These are phyloP conservation scores for Cancer borealis DNA, from an alignment of 2,888 invertebrate genomes.

Conservation along the genomic window DNA sequence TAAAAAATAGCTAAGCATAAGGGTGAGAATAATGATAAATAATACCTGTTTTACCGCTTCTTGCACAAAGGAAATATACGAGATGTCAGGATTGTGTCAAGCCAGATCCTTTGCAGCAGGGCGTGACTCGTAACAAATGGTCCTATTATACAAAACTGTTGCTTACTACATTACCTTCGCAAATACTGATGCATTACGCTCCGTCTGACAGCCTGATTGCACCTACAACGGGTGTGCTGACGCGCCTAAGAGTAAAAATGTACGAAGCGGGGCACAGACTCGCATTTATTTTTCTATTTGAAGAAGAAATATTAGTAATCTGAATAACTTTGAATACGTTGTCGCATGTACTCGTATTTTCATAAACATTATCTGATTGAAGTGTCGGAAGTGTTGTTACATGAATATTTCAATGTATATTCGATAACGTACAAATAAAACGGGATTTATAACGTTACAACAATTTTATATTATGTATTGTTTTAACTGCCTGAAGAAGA, in stretches of 20 bases:
- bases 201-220: neutral
- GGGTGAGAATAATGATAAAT: neutral
- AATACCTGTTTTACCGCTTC: neutral
- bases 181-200: neutral
- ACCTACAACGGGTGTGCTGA: too few relatives aligned
- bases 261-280: neutral
- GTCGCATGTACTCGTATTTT: too few relatives aligned
- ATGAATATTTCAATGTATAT: too few relatives aligned
- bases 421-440: too few relatives aligned
- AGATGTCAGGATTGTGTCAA: neutral
- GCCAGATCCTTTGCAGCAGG: neutral
- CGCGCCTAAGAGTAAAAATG: neutral
- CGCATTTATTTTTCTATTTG: neutral
- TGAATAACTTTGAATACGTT: too few relatives aligned
- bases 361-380: too few relatives aligned
- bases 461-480: too few relatives aligned
- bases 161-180: neutral
- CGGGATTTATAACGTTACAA: too few relatives aligned
- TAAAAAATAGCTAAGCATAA: neutral
- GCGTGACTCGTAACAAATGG: slow-evolving; percentile 14
- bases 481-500: too few relatives aligned
- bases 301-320: neutral
- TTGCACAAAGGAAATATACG: neutral
- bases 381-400: too few relatives aligned
- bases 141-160: neutral